Base-by-base conservation (phyloP, 2,797 vertebrate genomes). In the Sternotherus odoratus region DNA sequence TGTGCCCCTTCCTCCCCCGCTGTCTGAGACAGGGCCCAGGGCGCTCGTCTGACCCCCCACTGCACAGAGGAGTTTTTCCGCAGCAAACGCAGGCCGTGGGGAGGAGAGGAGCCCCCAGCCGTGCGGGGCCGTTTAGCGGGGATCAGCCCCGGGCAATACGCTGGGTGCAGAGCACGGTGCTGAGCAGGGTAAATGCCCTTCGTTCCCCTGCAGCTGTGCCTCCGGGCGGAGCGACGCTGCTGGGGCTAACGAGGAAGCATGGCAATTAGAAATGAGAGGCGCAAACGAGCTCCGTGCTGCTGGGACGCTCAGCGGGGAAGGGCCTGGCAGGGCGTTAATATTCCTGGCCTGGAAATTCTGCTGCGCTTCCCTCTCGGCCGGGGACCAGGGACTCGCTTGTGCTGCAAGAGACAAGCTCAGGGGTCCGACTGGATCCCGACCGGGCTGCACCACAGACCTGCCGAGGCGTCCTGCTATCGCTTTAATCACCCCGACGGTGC, bases 381-480 rank as follows among this genome's bases (percentile, higher is more conserved):
- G 60, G 63, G 10, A 5, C n/a, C 19, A 36, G n/a, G n/a, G 63
- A 11, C 63, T 36, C 17, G 28, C 63, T 8, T 9, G 6, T 19
- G 60, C 33, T 10, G 15, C 33, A 2, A 17, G 33, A 15, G 33
- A 19, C 60, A 63, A n/a, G 60, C 60, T 5, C 1, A n/a, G 60
- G 60, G 8, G 30, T 63, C 4, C 15, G 12, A 30, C 5, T 60
- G 60, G 7, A n/a, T 63, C 60, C 16, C 6, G 33, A 5, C 3
- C n/a, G 4, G n/a, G n/a, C n/a, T 36, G 30, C 13, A 19, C 7
- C 16, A 10, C 16, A 5, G 8, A 17, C 33, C 63, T 66, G n/a
- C 63, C n/a, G 5, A 3, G 1, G 10, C 4, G 17, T 19, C 63
- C 9, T 33, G n/a, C n/a, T 9, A 10, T 19, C 21, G n/a, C 33